Evolutionary conservation across 2,113 vertebrate species (phyloP).

Genomic region (Mastomys natalensis): DNA sequence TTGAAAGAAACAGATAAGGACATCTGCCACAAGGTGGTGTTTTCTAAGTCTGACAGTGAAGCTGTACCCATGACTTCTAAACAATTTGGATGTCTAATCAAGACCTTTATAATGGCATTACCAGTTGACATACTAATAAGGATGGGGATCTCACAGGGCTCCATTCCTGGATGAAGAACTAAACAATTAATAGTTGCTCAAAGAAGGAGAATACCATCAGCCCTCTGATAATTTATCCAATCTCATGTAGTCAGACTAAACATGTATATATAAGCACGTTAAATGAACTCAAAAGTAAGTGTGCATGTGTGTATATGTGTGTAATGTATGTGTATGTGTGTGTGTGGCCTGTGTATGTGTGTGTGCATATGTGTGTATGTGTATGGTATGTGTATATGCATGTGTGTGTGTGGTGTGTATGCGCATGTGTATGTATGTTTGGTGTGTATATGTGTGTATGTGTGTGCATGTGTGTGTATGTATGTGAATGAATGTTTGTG

Average conservation of each 20-base stretch:
- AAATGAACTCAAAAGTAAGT: neutral
- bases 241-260: neutral
- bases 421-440: too few species aligned
- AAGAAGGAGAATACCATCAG: neutral
- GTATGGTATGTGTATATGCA: neutral
- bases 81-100: neutral
- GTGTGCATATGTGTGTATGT: neutral
- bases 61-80: neutral
- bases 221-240: neutral
- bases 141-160: neutral
- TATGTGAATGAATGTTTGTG: neutral
- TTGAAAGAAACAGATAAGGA: neutral
- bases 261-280: neutral
- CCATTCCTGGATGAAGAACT: neutral
- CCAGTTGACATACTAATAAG: neutral
- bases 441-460: too few species aligned
- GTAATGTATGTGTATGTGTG: neutral
- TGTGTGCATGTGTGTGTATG: too few species aligned
- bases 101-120: neutral
- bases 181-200: neutral
- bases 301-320: neutral
- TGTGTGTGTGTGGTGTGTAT: too few species aligned
- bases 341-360: neutral
- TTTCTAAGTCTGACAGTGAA: neutral
- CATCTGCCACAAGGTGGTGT: neutral